A percentile compares a stretch with the other conserved stretches of the same genome.
phyloP scores from a whole-genome alignment of 2,113 vertebrate species.

The Psittacus erithacus region DNA sequence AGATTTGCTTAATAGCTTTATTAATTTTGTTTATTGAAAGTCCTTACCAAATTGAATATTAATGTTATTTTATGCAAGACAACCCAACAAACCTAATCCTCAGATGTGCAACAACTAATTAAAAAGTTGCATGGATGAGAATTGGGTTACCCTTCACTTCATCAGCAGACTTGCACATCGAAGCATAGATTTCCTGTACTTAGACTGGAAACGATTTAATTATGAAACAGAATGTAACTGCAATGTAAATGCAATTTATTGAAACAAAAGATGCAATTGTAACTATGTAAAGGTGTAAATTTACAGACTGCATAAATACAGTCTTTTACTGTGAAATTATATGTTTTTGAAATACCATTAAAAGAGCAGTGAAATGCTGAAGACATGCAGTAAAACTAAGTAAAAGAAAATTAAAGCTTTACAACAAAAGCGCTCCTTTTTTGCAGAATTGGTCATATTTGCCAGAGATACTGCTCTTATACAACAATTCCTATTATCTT shows the following conservation, averaged over 20 bases:
- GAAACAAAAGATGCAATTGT: background rate
- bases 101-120: constrained; percentile 58
- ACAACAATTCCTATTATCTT: background rate
- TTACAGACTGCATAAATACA: background rate
- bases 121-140: constrained; percentile 37
- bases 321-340: background rate
- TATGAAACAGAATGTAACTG: background rate
- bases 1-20: constrained; percentile 50
- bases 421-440: background rate
- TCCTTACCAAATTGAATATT: constrained; percentile 57
- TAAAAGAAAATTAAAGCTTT: constrained; percentile 24
- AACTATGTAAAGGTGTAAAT: background rate
- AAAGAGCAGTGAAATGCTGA: background rate
- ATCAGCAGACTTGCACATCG: constrained; percentile 28
- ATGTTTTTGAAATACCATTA: background rate
- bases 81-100: constrained; percentile 49
- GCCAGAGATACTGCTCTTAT: background rate
- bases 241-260: background rate
- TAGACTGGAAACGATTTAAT: constrained; percentile 19
- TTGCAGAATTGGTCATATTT: background rate
- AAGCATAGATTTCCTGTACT: constrained; percentile 43
- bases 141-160: constrained; percentile 43
- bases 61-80: constrained; percentile 62
- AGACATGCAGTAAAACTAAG: background rate
- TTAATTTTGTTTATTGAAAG: constrained; percentile 60